Conservation (phyloP, 2,888 invertebrate species). For the Patella caerulea region DNA sequence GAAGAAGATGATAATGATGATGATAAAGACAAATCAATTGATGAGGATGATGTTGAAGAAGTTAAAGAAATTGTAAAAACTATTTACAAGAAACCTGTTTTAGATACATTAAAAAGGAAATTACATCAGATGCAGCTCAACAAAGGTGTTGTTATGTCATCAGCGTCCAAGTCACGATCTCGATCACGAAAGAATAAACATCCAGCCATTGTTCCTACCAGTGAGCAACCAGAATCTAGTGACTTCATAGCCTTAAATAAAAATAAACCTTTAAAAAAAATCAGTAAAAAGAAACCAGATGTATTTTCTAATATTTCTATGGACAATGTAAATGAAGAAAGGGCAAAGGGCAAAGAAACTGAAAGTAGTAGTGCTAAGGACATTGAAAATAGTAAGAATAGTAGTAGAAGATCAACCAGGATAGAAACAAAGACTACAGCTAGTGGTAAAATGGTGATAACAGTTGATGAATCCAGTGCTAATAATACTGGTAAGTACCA, state of each 20-base stretch:
- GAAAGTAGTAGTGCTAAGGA: too few relatives aligned
- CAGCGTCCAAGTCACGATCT: background rate
- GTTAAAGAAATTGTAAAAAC: slow-evolving; percentile 8
- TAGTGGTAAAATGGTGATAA: slow-evolving; percentile 21
- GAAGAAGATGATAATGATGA: slow-evolving; percentile 23
- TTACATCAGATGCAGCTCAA: background rate
- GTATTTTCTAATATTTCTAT: slow-evolving; percentile 16
- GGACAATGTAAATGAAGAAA: slow-evolving; percentile 10
- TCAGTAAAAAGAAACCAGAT: slow-evolving; percentile 17
- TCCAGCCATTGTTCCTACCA: background rate
- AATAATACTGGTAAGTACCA: background rate
- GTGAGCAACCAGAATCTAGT: slow-evolving; percentile 12
- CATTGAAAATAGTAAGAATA: background rate
- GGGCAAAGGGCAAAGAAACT: background rate
- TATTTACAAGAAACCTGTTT: background rate
- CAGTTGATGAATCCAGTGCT: background rate
- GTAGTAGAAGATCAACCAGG: background rate
- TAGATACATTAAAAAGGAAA: background rate
- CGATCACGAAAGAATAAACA: background rate
- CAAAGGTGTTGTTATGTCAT: background rate
- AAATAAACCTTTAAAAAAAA: slow-evolving; percentile 16
- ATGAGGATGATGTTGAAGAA: background rate
- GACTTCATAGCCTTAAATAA: slow-evolving; percentile 13
- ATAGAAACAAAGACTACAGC: background rate
- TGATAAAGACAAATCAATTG: background rate